Percentiles rank a stretch among this genome's conserved stretches.
These are phyloP conservation scores for Eonycteris spelaea DNA, from an alignment of 2,113 vertebrate species.

Conservation along the genomic window DNA sequence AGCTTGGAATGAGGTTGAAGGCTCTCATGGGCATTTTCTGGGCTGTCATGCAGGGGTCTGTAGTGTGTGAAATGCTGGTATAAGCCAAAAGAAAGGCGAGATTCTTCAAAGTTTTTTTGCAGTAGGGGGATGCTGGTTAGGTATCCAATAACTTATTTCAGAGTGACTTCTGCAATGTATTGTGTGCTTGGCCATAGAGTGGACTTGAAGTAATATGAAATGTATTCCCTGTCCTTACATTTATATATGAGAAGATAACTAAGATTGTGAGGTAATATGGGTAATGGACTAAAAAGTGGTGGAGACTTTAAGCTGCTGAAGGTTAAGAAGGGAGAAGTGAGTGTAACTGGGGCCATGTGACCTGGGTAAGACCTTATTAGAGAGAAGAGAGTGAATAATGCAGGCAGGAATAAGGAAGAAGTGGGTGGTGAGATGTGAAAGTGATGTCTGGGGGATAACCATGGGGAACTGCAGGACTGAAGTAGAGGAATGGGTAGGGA, in stretches of 20 bases:
- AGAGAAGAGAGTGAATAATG: background rate
- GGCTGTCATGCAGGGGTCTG: background rate
- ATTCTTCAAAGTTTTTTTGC: background rate
- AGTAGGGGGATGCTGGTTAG: background rate
- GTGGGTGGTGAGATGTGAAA: too few species aligned
- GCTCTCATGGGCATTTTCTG: background rate
- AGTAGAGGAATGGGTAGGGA: background rate
- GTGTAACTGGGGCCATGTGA: rapidly evolving
- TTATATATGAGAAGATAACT: background rate
- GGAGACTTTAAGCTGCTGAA: background rate
- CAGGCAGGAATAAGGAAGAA: background rate
- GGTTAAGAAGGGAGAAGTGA: background rate
- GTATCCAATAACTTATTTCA: background rate
- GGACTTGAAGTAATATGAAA: background rate
- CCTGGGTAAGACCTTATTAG: background rate
- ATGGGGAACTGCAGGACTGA: too few species aligned
- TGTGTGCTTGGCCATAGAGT: background rate
- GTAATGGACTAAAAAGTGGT: background rate
- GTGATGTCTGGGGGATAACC: background rate
- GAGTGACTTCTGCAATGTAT: background rate
- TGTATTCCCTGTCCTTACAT: background rate
- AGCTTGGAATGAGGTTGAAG: background rate
- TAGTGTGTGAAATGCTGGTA: background rate
- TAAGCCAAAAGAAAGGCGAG: background rate
- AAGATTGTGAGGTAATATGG: background rate